Conservation (phyloP, 1,140 invertebrate species). For the Maniola jurtina region DNA sequence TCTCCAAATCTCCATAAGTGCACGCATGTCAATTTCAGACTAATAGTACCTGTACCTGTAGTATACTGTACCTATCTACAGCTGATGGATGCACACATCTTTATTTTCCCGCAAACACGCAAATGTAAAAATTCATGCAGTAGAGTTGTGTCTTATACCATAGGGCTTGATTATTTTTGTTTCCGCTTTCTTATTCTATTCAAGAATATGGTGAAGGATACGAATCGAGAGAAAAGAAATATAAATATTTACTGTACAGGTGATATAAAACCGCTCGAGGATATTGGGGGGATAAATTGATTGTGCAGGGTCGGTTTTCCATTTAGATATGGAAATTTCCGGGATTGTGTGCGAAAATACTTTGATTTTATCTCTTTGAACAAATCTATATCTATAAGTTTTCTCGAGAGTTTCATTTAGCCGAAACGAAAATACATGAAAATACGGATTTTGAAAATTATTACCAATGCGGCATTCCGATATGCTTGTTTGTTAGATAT, state of each 20-base stretch:
- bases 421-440: neutral
- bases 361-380: constrained; percentile 70
- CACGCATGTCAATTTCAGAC: too few species aligned
- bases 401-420: constrained; percentile 36
- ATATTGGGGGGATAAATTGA: constrained; percentile 78
- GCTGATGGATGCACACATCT: too few species aligned
- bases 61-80: too few species aligned
- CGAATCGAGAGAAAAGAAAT: constrained; percentile 59
- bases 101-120: too few species aligned
- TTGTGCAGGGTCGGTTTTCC: constrained; percentile 77
- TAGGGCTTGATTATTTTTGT: constrained; percentile 28
- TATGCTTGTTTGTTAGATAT: too few species aligned
- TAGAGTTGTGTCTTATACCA: too few species aligned
- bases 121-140: too few species aligned
- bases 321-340: constrained; percentile 79
- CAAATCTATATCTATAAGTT: constrained; percentile 54
- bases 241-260: constrained; percentile 79
- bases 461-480: too few species aligned
- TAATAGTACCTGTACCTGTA: too few species aligned
- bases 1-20: too few species aligned
- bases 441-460: too few species aligned
- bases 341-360: constrained; percentile 75
- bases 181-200: constrained; percentile 36
- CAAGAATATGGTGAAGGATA: constrained; percentile 51
- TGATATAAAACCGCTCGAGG: constrained; percentile 75